Conservation (phyloP, 1,140 invertebrate species). For the Lepidostoma basale region DNA sequence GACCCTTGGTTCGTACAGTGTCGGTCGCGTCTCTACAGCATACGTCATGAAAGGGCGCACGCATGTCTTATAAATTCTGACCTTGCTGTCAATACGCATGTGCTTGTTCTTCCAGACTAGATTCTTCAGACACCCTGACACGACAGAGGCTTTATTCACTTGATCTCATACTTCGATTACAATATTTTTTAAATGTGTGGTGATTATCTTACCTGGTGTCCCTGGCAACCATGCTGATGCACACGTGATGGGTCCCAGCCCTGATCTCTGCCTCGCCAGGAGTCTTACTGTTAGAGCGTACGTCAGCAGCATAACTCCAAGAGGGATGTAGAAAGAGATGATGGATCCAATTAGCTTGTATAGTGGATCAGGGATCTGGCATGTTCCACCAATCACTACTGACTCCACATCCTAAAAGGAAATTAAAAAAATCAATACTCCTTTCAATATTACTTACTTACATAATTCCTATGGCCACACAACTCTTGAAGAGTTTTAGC, state of each 20-base stretch:
- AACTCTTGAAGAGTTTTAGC: too few relatives aligned
- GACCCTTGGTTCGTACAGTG: too few relatives aligned
- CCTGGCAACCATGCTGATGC: conserved; percentile 61
- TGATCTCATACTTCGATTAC: not conserved
- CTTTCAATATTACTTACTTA: too few relatives aligned
- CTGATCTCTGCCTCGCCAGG: conserved; percentile 77
- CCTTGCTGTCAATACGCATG: too few relatives aligned
- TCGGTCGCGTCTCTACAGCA: too few relatives aligned
- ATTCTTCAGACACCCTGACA: too few relatives aligned
- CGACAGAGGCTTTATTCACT: not conserved
- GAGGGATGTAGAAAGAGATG: conserved; percentile 94
- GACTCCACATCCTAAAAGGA: conserved; percentile 76
- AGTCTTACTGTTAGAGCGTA: conserved; percentile 89
- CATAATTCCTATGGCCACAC: too few relatives aligned
- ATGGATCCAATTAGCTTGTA: conserved; percentile 93
- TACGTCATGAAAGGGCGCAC: too few relatives aligned
- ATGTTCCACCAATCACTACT: conserved; percentile 78
- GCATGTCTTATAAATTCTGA: too few relatives aligned
- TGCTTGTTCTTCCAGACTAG: too few relatives aligned
- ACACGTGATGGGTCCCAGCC: conserved; percentile 69
- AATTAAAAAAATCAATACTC: conserved; percentile 43
- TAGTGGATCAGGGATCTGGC: conserved; percentile 84
- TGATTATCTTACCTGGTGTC: conserved; percentile 41
- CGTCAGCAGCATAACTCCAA: conserved; percentile 92
- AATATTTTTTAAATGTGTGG: too few relatives aligned